Conservation (phyloP, 2,888 invertebrate genomes). For the Spialia ferax region DNA sequence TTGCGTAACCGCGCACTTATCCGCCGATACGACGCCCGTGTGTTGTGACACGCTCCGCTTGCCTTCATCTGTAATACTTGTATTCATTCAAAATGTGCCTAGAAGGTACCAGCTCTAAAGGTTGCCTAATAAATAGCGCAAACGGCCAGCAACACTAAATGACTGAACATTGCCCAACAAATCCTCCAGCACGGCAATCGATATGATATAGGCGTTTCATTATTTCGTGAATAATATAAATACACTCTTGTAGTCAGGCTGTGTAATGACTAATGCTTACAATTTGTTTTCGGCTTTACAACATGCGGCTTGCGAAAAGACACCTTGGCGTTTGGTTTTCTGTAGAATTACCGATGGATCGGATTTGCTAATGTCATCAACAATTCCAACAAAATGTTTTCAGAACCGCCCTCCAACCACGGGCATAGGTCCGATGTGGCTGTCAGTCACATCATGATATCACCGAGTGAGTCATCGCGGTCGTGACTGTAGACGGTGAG, state of each 20-base stretch:
- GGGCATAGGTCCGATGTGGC: slow-evolving; percentile 40
- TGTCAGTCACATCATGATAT: slow-evolving; percentile 75
- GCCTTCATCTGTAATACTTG: slow-evolving; percentile 65
- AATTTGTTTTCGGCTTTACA: slow-evolving; percentile 11
- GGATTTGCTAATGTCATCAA: slow-evolving; percentile 27
- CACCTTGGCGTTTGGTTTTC: not conserved
- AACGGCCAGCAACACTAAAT: slow-evolving; percentile 38
- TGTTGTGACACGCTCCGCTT: slow-evolving; percentile 80
- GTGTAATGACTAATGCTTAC: slow-evolving; percentile 10
- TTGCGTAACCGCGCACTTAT: slow-evolving; percentile 86
- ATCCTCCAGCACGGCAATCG: slow-evolving; percentile 37
- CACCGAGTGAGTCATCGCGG: slow-evolving; percentile 69
- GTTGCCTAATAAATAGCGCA: slow-evolving; percentile 39
- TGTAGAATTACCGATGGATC: not conserved
- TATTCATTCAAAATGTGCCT: slow-evolving; percentile 46
- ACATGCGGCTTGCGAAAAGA: slow-evolving; percentile 11
- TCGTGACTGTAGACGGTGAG: slow-evolving; percentile 63
- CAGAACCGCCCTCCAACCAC: slow-evolving; percentile 32
- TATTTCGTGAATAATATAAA: slow-evolving; percentile 23
- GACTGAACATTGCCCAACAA: slow-evolving; percentile 28
- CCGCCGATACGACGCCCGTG: slow-evolving; percentile 79
- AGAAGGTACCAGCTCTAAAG: slow-evolving; percentile 34
- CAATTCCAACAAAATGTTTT: slow-evolving; percentile 43
- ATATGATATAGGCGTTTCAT: slow-evolving; percentile 31
- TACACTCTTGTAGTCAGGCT: slow-evolving; percentile 1